Conservation (phyloP, 2,888 invertebrate genomes). For the Mesorhabditis spiculigera region DNA sequence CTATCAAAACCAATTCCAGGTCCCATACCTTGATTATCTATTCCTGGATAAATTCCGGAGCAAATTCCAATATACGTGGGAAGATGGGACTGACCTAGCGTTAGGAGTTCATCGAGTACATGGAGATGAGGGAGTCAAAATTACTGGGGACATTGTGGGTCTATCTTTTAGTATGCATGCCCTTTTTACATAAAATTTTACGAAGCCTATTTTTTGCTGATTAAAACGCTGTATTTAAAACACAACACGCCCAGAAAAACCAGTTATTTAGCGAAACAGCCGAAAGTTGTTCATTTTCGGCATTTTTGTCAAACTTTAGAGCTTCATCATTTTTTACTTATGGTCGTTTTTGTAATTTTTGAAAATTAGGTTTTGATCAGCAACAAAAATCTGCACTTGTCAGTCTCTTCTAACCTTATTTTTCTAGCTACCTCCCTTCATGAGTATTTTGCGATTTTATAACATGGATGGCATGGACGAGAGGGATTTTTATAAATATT, state of each 20-base stretch:
- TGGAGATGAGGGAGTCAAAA: background rate
- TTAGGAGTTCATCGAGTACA: background rate
- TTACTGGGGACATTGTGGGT: no score
- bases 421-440: background rate
- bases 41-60: background rate
- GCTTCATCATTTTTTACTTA: background rate
- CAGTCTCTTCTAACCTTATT: background rate
- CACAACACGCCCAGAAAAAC: no score
- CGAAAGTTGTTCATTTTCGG: no score
- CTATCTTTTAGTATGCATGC: no score
- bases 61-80: background rate
- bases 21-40: background rate
- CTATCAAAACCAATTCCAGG: background rate
- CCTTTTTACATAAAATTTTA: no score
- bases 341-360: background rate
- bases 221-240: no score
- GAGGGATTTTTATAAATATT: background rate
- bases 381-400: no score
- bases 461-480: constrained; percentile 1
- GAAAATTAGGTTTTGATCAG: no score
- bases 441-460: background rate
- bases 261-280: no score
- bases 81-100: background rate
- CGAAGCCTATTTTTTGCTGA: no score
- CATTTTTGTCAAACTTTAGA: no score